phyloP scores from a whole-genome alignment of 23 tunicate species.

The Trididemnum miniatum region DNA sequence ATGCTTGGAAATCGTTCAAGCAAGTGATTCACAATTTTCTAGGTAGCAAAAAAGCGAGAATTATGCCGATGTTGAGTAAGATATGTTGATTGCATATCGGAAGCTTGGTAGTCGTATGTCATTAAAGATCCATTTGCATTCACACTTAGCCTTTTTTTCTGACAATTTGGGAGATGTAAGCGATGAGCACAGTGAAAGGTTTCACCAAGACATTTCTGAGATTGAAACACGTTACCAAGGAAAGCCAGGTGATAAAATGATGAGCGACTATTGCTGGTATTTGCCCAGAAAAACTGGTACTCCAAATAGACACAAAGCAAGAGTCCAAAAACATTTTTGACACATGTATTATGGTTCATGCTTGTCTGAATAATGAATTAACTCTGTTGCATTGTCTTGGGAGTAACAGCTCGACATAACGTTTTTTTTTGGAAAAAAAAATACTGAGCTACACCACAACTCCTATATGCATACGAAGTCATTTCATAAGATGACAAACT shows the following conservation, averaged over 20 bases:
- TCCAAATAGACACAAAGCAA: constrained; percentile 19
- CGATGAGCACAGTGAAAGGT: constrained; percentile 29
- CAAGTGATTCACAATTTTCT: constrained; percentile 24
- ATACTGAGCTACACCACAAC: no score
- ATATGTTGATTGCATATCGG: constrained; percentile 34
- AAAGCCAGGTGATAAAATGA: constrained; percentile 12
- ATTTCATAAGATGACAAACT: no score
- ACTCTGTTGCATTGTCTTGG: no score
- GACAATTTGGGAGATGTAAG: constrained; percentile 33
- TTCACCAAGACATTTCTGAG: constrained; percentile 37
- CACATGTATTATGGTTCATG: no score
- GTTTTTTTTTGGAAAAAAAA: no score
- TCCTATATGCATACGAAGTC: no score
- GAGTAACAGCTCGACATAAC: no score
- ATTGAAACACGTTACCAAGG: constrained; percentile 36
- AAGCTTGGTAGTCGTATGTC: constrained; percentile 37
- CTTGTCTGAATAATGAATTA: no score
- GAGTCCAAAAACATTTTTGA: constrained; percentile 20
- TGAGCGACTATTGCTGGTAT: constrained; percentile 37
- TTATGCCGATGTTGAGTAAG: constrained; percentile 22
- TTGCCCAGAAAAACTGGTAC: constrained; percentile 22
- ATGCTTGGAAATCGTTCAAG: constrained; percentile 27
- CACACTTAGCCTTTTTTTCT: constrained; percentile 37
- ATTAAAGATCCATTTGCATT: constrained; percentile 28
- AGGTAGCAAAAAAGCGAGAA: constrained; percentile 8